Evolutionary conservation across 2,113 vertebrate species (phyloP).

Genomic region (Ursus arctos): DNA sequence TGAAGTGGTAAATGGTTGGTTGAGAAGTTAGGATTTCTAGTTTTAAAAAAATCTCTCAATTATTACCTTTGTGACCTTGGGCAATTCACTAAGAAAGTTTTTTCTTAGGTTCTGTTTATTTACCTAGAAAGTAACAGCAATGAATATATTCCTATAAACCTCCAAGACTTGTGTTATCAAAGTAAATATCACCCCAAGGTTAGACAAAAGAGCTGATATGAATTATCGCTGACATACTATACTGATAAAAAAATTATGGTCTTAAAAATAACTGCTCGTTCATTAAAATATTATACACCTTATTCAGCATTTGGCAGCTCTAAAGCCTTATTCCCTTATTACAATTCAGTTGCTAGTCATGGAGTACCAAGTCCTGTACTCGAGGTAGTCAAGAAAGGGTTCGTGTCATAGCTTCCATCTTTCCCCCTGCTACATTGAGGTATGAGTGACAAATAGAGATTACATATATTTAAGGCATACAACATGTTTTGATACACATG

Average conservation of each 20-base stretch:
- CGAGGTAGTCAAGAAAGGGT: not conserved
- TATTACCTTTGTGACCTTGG: not conserved
- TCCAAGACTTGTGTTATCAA: not conserved
- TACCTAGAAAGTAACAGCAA: not conserved
- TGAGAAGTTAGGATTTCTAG: not conserved
- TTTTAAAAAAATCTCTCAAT: not conserved
- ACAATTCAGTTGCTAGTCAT: not conserved
- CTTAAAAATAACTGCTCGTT: not conserved
- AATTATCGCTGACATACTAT: not conserved
- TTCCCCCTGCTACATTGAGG: not conserved
- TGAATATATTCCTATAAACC: not conserved
- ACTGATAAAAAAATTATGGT: not conserved
- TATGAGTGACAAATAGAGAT: not conserved
- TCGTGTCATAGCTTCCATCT: not conserved
- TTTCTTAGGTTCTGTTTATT: not conserved
- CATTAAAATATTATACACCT: not conserved
- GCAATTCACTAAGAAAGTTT: not conserved
- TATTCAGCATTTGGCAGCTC: not conserved
- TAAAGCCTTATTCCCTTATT: not conserved
- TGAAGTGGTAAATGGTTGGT: not conserved
- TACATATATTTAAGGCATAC: not conserved
- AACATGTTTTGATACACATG: not conserved
- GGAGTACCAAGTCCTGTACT: not conserved
- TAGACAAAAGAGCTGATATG: not conserved
- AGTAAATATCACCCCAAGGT: not conserved